Base-by-base conservation (phyloP, 2,888 invertebrate species). In the Brenthis hecate region DNA sequence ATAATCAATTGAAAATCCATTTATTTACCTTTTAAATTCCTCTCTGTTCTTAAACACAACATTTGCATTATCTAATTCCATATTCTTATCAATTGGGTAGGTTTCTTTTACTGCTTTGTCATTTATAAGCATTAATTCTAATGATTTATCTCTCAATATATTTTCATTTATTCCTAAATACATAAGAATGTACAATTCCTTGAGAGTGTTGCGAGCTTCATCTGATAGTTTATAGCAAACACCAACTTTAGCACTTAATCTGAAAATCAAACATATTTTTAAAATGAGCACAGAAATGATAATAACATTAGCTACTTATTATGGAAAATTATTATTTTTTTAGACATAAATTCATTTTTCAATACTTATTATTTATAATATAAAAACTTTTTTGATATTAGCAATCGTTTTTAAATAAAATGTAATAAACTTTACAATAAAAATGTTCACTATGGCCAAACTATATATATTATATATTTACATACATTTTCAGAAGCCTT, bases 131-230 rank as follows among this genome's bases (percentile, higher is more conserved):
- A 82, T 78, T 1, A 88, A 73, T 71, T 93, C 92, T 14, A 93
- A 76, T 28, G 78, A 85, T 65, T 87, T 89, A 0, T 93, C 91
- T 65, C 88, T 81, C 58, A 93, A 85, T 1, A 85, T 73, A 14
- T 75, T 81, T 54, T 84, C 86, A 71, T 89, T 81, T 13, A 89
- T 86, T 2, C 93, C 93, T 5, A 93, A 79, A 73, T 91, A 93
- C 86, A 90, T 92, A 1, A 93, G 77, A 4, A 87, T 70, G 72
- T 93, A 85, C 19, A 93, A 76, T 55, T 85, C 85, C 65, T 88
- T 74, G 2, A 94, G 75, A 1, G 86, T 82, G 2, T 56, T 78
- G 6, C 82, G 80, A 1, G 85, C 84, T 19, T 75, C 36, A 13
- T 87, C 84, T 5, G 88, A 82, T 14, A 93, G 75, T 73, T 84